phyloP scores from a whole-genome alignment of 2,888 invertebrate genomes.

The Poecilobothrus nobilitatus region DNA sequence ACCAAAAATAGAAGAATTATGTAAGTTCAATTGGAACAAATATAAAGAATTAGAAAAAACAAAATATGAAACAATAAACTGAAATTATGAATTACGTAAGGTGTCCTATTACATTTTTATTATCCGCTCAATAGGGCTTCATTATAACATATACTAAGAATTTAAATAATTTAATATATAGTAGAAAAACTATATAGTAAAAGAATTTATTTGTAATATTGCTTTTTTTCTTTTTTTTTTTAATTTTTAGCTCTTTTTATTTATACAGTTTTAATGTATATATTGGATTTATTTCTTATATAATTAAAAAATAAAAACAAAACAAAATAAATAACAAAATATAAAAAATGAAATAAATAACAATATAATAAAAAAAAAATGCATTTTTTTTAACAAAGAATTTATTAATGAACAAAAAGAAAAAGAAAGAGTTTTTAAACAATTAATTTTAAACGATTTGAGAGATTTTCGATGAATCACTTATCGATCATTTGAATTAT shows the following conservation, averaged over 20 bases:
- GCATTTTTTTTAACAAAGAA: no score
- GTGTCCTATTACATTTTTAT: not conserved
- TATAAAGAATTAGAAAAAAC: not conserved
- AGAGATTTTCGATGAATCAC: no score
- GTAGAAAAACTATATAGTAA: not conserved
- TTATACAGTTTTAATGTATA: no score
- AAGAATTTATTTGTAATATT: not conserved
- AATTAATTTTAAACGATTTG: no score
- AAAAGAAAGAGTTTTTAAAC: no score
- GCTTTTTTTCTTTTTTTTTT: not conserved
- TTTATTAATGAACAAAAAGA: no score
- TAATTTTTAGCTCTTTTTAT: not conserved
- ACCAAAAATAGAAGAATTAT: not conserved
- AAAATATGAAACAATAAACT: not conserved
- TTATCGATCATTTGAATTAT: no score
- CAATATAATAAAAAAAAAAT: no score
- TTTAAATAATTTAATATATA: not conserved
- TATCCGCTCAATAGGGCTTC: not conserved
- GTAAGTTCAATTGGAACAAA: not conserved
- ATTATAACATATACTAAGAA: not conserved
- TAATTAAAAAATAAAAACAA: no score
- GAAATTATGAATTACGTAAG: slow-evolving; percentile 4
- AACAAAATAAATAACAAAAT: no score
- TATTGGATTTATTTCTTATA: no score
- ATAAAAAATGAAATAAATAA: no score